Percentiles rank a stretch among this genome's conserved stretches.
phyloP scores from a whole-genome alignment of 2,888 invertebrate species.

The Hartigia nigra region DNA sequence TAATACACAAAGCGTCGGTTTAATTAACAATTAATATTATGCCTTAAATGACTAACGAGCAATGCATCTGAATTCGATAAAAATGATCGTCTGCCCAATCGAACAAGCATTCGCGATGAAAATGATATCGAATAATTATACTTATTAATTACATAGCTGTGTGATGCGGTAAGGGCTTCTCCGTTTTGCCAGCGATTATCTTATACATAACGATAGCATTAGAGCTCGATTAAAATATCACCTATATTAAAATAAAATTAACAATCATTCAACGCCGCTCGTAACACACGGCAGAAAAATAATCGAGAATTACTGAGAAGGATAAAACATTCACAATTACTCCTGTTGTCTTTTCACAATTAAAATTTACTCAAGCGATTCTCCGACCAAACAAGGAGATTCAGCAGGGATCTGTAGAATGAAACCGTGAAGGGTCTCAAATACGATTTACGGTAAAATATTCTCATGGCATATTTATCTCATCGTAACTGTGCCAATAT shows the following conservation, averaged over 20 bases:
- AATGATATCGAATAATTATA: not conserved
- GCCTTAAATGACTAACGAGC: not conserved
- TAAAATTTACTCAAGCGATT: not conserved
- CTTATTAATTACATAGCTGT: not conserved
- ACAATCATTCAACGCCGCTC: not conserved
- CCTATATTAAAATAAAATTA: not conserved
- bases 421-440: not conserved
- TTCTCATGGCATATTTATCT: not conserved
- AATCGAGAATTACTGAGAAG: not conserved
- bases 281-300: not conserved
- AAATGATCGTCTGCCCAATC: not conserved
- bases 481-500: not conserved
- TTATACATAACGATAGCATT: not conserved
- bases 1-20: not conserved
- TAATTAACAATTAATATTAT: not conserved
- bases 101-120: not conserved
- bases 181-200: not conserved
- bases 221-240: not conserved
- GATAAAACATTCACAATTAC: not conserved
- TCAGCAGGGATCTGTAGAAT: not conserved
- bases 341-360: not conserved
- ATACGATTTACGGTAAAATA: not conserved
- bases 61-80: not conserved
- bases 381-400: not conserved
- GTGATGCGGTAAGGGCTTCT: not conserved